These are phyloP conservation scores for Nasonovia ribisnigri DNA, from an alignment of 2,888 invertebrate species.

Conservation along the genomic window DNA sequence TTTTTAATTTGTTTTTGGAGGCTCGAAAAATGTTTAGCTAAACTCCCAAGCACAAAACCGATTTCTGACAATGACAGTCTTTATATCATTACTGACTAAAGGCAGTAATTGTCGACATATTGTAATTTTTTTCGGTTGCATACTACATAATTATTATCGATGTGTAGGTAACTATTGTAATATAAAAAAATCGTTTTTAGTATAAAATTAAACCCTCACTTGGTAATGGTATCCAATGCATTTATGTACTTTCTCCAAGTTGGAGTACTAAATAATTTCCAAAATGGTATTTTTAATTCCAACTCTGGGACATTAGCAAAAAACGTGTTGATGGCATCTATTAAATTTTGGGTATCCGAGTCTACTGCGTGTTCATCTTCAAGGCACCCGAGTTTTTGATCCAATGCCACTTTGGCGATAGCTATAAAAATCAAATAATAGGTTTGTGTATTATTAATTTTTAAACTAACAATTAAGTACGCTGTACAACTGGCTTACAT, in stretches of 20 bases:
- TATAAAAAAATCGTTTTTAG: not conserved
- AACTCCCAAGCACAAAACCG: not conserved
- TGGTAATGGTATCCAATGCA: slow-evolving; percentile 78
- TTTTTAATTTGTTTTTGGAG: not conserved
- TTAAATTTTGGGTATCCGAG: slow-evolving; percentile 84
- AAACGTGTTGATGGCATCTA: slow-evolving; percentile 87
- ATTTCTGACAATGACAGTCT: not conserved
- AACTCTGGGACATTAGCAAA: slow-evolving; percentile 84
- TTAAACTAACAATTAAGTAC: not conserved
- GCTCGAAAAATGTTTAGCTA: not conserved
- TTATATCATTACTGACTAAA: not conserved
- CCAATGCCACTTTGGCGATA: slow-evolving; percentile 88
- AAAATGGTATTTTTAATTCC: slow-evolving; percentile 86
- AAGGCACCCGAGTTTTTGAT: slow-evolving; percentile 86
- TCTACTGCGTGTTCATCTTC: slow-evolving; percentile 76
- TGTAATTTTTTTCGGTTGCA: not conserved
- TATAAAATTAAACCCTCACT: slow-evolving; percentile 71
- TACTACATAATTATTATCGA: not conserved
- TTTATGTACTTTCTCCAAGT: slow-evolving; percentile 85
- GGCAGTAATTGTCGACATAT: not conserved
- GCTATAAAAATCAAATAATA: slow-evolving; percentile 73
- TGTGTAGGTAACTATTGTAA: too few relatives aligned
- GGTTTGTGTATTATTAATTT: not conserved
- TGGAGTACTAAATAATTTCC: slow-evolving; percentile 85
- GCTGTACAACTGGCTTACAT: slow-evolving; percentile 76